Percentiles rank a stretch among this genome's conserved stretches.
These are phyloP conservation scores for Ctena decussata DNA, from an alignment of 2,888 invertebrate genomes.

Conservation along the genomic window DNA sequence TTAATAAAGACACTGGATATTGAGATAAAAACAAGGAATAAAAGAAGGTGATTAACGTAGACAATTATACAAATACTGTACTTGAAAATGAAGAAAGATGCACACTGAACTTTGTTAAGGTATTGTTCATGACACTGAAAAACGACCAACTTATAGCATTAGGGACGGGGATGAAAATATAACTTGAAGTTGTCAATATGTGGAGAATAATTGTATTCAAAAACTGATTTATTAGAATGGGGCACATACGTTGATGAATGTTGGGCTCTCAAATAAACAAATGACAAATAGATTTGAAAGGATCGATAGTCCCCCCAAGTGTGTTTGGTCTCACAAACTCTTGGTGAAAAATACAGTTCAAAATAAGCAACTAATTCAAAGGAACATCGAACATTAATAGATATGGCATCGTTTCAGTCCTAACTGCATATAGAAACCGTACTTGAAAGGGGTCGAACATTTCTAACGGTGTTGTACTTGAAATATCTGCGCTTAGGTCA, in stretches of 20 bases:
- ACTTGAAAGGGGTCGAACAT: too few relatives aligned
- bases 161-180: neutral
- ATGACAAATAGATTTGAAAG: neutral
- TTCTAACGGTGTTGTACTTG: too few relatives aligned
- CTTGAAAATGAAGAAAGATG: neutral
- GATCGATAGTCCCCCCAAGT: neutral
- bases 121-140: neutral
- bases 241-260: neutral
- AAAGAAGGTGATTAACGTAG: neutral
- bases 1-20: constrained; percentile 1
- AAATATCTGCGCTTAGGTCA: too few relatives aligned
- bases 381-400: too few relatives aligned
- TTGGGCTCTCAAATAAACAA: neutral
- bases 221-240: neutral
- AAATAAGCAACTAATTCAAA: too few relatives aligned
- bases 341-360: too few relatives aligned
- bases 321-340: neutral
- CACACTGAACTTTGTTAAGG: neutral
- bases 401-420: too few relatives aligned
- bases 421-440: too few relatives aligned
- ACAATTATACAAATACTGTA: neutral
- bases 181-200: neutral
- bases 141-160: neutral
- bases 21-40: neutral
- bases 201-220: neutral